Evolutionary conservation across 2,113 vertebrate species (phyloP).

Genomic region (Tachuris rubrigastra): DNA sequence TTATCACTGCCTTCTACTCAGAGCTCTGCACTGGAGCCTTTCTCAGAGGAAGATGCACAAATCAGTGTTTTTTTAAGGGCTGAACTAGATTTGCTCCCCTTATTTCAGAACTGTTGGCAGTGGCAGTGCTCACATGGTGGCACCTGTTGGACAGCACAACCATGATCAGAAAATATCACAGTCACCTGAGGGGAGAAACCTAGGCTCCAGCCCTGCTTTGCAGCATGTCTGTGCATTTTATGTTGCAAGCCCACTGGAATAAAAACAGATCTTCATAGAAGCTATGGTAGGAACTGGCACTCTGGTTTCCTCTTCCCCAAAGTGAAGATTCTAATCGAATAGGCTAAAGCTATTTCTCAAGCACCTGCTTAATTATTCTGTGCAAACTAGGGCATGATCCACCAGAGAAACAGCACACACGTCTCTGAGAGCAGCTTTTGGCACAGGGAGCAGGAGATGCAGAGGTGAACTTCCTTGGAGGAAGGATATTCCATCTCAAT

Average conservation of each 20-base stretch:
- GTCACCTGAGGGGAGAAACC: background rate
- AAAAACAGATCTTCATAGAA: background rate
- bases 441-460: background rate
- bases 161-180: background rate
- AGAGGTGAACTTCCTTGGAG: background rate
- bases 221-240: background rate
- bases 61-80: background rate
- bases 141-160: background rate
- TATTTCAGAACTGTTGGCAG: background rate
- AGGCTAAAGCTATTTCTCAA: background rate
- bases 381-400: background rate
- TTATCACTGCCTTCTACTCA: background rate
- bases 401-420: rapidly evolving
- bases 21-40: background rate
- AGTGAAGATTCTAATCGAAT: background rate
- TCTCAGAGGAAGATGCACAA: background rate
- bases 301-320: background rate
- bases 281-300: background rate
- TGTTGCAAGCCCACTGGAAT: background rate
- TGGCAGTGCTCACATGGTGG: background rate
- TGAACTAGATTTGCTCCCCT: background rate
- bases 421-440: background rate
- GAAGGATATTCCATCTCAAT: background rate
- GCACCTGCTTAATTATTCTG: background rate
- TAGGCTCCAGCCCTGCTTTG: background rate